These are phyloP conservation scores for Mactromeris polynyma DNA, from an alignment of 2,888 invertebrate genomes.

Conservation along the genomic window DNA sequence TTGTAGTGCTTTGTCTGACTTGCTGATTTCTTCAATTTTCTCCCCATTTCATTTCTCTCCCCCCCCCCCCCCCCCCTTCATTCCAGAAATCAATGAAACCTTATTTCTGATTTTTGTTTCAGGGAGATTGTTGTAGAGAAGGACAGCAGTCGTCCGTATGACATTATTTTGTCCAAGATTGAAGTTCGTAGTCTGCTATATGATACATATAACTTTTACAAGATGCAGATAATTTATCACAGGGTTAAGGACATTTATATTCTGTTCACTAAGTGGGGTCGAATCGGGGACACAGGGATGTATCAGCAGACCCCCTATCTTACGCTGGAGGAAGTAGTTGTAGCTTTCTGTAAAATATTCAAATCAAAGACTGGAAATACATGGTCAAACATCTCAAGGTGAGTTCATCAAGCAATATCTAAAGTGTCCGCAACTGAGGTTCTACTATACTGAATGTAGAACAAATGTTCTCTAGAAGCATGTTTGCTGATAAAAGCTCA, in stretches of 20 bases:
- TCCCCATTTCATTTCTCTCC: too few relatives aligned
- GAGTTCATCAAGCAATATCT: constrained; percentile 51
- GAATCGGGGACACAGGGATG: constrained; percentile 88
- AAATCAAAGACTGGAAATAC: constrained; percentile 88
- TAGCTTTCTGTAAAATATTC: constrained; percentile 89
- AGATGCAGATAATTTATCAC: constrained; percentile 88
- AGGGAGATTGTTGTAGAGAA: constrained; percentile 87
- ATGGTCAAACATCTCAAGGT: constrained; percentile 87
- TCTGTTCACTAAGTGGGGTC: constrained; percentile 89
- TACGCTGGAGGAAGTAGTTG: constrained; percentile 87
- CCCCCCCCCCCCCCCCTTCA: too few relatives aligned
- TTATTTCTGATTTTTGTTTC: constrained; percentile 44
- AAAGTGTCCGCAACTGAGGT: too few relatives aligned
- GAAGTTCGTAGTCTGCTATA: constrained; percentile 87
- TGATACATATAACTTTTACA: constrained; percentile 89
- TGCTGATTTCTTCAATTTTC: too few relatives aligned
- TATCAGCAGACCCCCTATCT: constrained; percentile 88
- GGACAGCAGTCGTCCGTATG: constrained; percentile 86
- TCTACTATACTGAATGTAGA: too few relatives aligned
- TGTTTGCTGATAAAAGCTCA: not conserved
- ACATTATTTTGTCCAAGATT: constrained; percentile 88
- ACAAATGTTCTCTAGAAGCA: too few relatives aligned
- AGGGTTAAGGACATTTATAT: constrained; percentile 87
- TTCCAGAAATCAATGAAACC: too few relatives aligned
- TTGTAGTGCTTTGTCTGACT: too few relatives aligned